Conservation (phyloP, 2,888 invertebrate genomes). For the Drosophila testacea region DNA sequence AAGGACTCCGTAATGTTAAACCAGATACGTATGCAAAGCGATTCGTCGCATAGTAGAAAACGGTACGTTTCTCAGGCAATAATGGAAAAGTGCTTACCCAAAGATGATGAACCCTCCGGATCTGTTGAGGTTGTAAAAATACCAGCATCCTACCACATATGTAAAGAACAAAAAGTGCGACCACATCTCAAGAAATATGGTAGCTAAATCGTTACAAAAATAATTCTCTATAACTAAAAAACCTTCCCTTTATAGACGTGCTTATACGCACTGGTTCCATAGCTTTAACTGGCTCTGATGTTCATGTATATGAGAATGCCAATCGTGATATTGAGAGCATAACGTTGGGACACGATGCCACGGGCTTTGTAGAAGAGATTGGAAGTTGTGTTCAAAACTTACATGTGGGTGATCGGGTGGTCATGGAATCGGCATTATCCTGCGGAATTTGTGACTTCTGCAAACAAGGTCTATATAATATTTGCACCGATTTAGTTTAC, state of each 20-base stretch:
- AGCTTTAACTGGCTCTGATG: conserved; percentile 97
- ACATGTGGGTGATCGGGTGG: conserved; percentile 94
- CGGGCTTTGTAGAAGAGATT: conserved; percentile 90
- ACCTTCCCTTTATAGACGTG: conserved; percentile 87
- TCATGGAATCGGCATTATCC: conserved; percentile 95
- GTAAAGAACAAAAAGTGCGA: conserved; percentile 27
- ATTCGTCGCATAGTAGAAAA: conserved; percentile 1
- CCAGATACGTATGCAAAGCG: conserved; percentile 32
- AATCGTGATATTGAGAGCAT: conserved; percentile 59
- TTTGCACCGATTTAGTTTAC: conserved; percentile 74
- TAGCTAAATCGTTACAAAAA: conserved; percentile 19
- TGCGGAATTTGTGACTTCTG: conserved; percentile 94
- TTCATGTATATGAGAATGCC: conserved; percentile 90
- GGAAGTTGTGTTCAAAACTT: conserved; percentile 88
- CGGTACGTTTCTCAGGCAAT: conserved; percentile 1
- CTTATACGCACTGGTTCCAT: conserved; percentile 90
- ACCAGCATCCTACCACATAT: conserved; percentile 58
- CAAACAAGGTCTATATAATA: conserved; percentile 86
- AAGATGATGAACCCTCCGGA: conserved; percentile 1
- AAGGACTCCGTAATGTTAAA: background rate
- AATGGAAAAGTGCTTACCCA: background rate
- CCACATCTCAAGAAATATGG: conserved; percentile 69
- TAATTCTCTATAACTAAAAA: too few species aligned
- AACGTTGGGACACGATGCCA: conserved; percentile 96
- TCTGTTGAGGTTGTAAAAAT: conserved; percentile 56